Percentiles rank a stretch among this genome's conserved stretches.
Conservation (phyloP, 2,888 invertebrate species). For the Sabatieria punctata region DNA sequence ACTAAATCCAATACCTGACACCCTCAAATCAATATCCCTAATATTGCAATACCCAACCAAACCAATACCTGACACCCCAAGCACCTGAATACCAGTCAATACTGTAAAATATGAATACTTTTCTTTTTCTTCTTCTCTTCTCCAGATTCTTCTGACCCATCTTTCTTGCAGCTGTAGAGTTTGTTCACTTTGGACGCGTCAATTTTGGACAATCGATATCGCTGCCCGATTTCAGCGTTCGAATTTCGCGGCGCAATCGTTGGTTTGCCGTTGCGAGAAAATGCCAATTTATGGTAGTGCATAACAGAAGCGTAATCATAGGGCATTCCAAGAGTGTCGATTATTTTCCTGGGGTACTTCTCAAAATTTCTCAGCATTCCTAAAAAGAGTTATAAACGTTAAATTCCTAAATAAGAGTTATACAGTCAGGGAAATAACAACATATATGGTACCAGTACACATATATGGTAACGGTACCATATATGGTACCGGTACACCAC, state of each 20-base stretch:
- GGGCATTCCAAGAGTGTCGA: constrained; percentile 42
- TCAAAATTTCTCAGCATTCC: constrained; percentile 40
- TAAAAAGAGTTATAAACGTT: too few relatives aligned
- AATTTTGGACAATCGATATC: constrained; percentile 17
- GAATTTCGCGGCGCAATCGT: constrained; percentile 37
- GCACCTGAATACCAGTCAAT: too few relatives aligned
- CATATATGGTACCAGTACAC: too few relatives aligned
- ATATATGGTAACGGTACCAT: too few relatives aligned
- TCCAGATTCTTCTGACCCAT: not conserved
- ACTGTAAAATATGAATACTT: not conserved
- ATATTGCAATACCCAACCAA: too few relatives aligned
- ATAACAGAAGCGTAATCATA: constrained; percentile 62
- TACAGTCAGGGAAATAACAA: too few relatives aligned
- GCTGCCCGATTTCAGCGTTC: constrained; percentile 43
- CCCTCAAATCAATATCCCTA: too few relatives aligned
- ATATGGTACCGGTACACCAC: too few relatives aligned
- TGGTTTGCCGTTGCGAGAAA: constrained; percentile 37
- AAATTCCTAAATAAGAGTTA: too few relatives aligned
- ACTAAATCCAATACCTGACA: too few relatives aligned
- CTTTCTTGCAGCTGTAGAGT: constrained; percentile 31
- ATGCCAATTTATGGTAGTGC: constrained; percentile 48
- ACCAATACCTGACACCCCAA: too few relatives aligned
- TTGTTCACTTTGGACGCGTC: constrained; percentile 30
- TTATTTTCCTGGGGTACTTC: constrained; percentile 34
- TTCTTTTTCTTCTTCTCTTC: not conserved